These are phyloP conservation scores for Zaprionus obscuricornis DNA, from an alignment of 2,888 invertebrate genomes.

Conservation along the genomic window DNA sequence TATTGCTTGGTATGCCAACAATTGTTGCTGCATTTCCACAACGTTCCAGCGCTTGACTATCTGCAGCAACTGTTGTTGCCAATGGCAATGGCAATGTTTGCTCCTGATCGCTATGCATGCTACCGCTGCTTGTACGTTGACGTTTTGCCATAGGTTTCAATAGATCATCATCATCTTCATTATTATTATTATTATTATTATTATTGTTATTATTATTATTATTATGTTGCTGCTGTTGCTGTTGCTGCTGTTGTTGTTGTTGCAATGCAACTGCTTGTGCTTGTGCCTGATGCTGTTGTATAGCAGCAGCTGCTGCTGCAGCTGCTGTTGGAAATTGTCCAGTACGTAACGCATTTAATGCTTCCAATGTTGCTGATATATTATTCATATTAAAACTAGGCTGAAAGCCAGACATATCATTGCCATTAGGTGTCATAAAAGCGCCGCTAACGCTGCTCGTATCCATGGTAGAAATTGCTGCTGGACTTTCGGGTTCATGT, in stretches of 20 bases:
- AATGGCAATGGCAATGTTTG: constrained; percentile 26
- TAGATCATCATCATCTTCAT: constrained; percentile 70
- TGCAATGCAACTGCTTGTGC: constrained; percentile 68
- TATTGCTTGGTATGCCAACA: no score
- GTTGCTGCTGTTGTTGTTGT: constrained; percentile 63
- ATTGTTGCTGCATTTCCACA: no score
- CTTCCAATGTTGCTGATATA: constrained; percentile 83
- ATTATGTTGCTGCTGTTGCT: constrained; percentile 40
- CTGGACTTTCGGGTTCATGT: constrained; percentile 62
- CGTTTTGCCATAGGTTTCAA: constrained; percentile 68
- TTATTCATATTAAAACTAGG: constrained; percentile 82
- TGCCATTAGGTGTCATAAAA: constrained; percentile 61
- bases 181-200: constrained; percentile 55
- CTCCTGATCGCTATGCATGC: constrained; percentile 59
- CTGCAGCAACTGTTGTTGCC: constrained; percentile 19
- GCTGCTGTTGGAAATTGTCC: constrained; percentile 81
- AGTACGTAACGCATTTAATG: constrained; percentile 81
- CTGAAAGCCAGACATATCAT: constrained; percentile 78
- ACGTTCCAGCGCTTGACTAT: constrained; percentile 63
- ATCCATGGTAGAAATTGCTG: constrained; percentile 51
- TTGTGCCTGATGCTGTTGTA: constrained; percentile 77
- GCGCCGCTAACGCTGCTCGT: constrained; percentile 47
- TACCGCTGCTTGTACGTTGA: constrained; percentile 73
- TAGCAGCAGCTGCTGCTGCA: constrained; percentile 79
- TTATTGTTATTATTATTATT: constrained; percentile 43